A percentile compares a stretch with the other conserved stretches of the same genome.
Conservation (phyloP, 1,140 invertebrate genomes). For the Eriosoma lanigerum region DNA sequence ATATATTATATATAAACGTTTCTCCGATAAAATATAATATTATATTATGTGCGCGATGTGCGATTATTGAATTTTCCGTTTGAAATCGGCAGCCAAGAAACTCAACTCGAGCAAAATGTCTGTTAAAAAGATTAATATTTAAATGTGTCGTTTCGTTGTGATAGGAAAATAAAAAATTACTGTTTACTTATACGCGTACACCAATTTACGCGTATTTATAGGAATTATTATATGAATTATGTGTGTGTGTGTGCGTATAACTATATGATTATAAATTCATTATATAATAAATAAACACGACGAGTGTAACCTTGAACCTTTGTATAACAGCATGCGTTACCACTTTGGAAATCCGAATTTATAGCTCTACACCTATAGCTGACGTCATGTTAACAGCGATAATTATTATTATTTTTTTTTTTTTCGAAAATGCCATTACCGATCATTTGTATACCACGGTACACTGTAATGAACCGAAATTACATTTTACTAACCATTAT, state of each 20-base stretch:
- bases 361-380: background rate
- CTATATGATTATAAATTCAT: conserved; percentile 13
- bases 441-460: background rate
- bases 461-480: background rate
- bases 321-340: background rate
- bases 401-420: background rate
- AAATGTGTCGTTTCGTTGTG: no score
- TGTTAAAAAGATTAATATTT: no score
- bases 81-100: no score
- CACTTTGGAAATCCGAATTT: background rate
- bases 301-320: conserved; percentile 8
- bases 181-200: background rate
- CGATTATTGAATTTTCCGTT: no score
- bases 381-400: conserved; percentile 10
- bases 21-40: no score
- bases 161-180: no score
- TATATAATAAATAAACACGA: background rate
- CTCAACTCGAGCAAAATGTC: no score
- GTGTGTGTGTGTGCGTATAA: background rate
- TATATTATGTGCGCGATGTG: no score
- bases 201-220: no score
- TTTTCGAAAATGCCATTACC: conserved; percentile 15
- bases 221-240: no score
- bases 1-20: no score
- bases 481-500: background rate